Evolutionary conservation across 2,797 vertebrate genomes (phyloP), one percentile per base, ranked within the genome.

Genomic region (Sphenodon punctatus): DNA sequence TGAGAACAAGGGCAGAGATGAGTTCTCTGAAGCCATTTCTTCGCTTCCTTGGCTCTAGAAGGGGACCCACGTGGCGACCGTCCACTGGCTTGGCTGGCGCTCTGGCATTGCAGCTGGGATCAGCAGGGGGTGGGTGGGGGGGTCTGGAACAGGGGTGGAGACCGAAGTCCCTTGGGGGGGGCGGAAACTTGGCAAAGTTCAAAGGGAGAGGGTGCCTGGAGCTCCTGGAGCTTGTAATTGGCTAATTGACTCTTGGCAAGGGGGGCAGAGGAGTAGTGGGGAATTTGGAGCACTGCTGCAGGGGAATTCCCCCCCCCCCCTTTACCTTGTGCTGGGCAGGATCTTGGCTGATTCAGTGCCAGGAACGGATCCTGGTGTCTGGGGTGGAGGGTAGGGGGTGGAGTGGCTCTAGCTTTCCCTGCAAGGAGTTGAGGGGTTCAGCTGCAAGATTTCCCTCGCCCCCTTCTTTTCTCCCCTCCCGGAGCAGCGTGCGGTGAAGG

Each of bases 141-240:
- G 89, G 14, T 53, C 14, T 58, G 79, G 80, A 15, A 84, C 84
- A 88, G 91, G 89, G 69, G 80, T 67, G 17, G 63, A 0, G 27
- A 74, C 58, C 12, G 14, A 22, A 42, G 13, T 38, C 3, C 45
- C 1, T 13, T 3, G 49, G 4, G 12, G 9, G 6, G 22, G 15
- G 58, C 12, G 61, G 27, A 84, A 89, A n/a, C 81, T 75, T 59
- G 56, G 41, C 43, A 75, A 5, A 85, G 81, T 75, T 76, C 43
- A 32, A 51, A 3, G 1, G 4, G 25, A 19, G 36, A 10, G 27
- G 34, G 68, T 9, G 61, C 11, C n/a, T n/a, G n/a, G n/a, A n/a
- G n/a, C n/a, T n/a, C n/a, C n/a, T n/a, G n/a, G n/a, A n/a, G n/a
- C n/a, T n/a, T n/a, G n/a, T n/a, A n/a, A n/a, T n/a, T n/a, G n/a